Base-by-base conservation (phyloP, 92 coral and sea anemone species). In the Phenganax marumi region DNA sequence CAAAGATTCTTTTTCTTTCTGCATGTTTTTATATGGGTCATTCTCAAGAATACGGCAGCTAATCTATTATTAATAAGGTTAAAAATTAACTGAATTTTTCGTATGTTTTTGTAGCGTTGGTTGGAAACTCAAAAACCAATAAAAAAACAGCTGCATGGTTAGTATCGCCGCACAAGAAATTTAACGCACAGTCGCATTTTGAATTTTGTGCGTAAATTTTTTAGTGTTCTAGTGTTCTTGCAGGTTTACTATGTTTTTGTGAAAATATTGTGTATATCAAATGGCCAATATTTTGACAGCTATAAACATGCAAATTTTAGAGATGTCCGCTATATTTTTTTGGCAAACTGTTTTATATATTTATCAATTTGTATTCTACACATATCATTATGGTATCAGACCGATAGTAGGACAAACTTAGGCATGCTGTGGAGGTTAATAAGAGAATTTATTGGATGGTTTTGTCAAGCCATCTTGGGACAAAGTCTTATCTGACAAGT, bases 81-180 rank as follows among this genome's bases (percentile, higher is more conserved):
- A 24, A 78, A 18, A 24, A 68, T 73, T 78, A 76, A 80, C 57
- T 6, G 24, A 53, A 70, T 64, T 69, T 46, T 64, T 50, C 66
- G 55, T 85, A 75, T 70, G 19, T 75, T 70, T 53, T 66, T 65
- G 8, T 79, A 96, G 99, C 93, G 86, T 87, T 96, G 99, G 99
- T 54, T 96, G 3, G 90, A 96, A 53, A 93, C 92, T 7, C 95
- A 91, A 73, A 96, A 96, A 89, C 92, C 91, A 70, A 88, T 96
- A 85, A 92, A 90, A 61, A 81, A 91, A 18, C 99, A 96, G 64
- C 92, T 94, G 6, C 90, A 94, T 76, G 98, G 98, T 94, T 78
- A 50, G 85, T 71, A 9, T 54, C 9, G 8, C 63, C 7, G 63
- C 7, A 16, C 18, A 48, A 50, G 46, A 72, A 70, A 3, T 66